Evolutionary conservation across 2,113 vertebrate species (phyloP).

Genomic region (Dascyllus trimaculatus): DNA sequence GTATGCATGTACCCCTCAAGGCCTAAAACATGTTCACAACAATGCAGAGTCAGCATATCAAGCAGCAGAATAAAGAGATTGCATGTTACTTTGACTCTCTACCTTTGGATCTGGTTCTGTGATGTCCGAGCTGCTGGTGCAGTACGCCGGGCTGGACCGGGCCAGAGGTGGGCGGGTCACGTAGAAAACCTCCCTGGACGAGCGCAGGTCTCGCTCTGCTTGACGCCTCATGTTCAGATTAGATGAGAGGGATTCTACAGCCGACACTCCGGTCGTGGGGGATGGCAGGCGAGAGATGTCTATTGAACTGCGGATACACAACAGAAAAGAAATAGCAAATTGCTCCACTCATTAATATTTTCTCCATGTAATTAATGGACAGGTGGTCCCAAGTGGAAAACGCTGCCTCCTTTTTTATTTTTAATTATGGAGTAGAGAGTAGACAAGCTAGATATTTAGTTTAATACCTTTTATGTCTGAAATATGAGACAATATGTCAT

Average conservation of each 20-base stretch:
- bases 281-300: constrained; percentile 95
- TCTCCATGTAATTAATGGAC: too few relatives aligned
- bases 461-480: too few relatives aligned
- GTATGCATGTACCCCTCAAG: too few relatives aligned
- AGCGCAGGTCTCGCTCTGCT: constrained; percentile 83
- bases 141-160: constrained; percentile 94
- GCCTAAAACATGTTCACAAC: too few relatives aligned
- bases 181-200: constrained; percentile 92
- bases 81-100: neutral
- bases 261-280: constrained; percentile 90
- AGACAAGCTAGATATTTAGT: too few relatives aligned
- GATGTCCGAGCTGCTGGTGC: constrained; percentile 97
- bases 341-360: too few relatives aligned
- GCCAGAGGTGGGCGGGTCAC: constrained; percentile 93
- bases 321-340: constrained; percentile 6
- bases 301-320: constrained; percentile 79
- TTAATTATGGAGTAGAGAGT: too few relatives aligned
- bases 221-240: constrained; percentile 84
- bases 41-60: too few relatives aligned
- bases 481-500: too few relatives aligned
- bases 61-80: neutral
- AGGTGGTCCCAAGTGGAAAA: too few relatives aligned
- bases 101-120: constrained; percentile 95
- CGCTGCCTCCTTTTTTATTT: too few relatives aligned
- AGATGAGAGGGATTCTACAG: constrained; percentile 83